Percentiles rank a stretch among this genome's conserved stretches.
Evolutionary conservation across 2,113 vertebrate species (phyloP).

Genomic region (Electrona antarctica): DNA sequence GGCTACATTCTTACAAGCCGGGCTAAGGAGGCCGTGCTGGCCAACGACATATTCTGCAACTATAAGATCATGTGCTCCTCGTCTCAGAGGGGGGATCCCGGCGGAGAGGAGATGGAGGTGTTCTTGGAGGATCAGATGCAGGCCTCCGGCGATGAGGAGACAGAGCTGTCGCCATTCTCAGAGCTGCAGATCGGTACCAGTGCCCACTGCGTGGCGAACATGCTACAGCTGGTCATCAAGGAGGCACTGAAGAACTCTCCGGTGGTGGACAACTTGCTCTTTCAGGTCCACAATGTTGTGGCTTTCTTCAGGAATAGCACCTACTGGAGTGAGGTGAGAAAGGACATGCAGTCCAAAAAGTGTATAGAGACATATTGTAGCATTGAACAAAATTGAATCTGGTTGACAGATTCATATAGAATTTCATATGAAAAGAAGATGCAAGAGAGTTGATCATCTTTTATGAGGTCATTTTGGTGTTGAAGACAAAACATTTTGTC

Average conservation of each 20-base stretch:
- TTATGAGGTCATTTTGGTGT: too few relatives aligned
- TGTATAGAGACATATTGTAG: too few relatives aligned
- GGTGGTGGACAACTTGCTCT: conserved; percentile 75
- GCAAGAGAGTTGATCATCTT: too few relatives aligned
- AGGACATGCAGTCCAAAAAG: neutral
- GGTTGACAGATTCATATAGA: too few relatives aligned
- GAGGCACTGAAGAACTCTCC: conserved; percentile 77
- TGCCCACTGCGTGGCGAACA: conserved; percentile 59
- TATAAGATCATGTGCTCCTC: conserved; percentile 74
- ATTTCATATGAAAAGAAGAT: too few relatives aligned
- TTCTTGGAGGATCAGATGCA: conserved; percentile 69
- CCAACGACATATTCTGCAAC: conserved; percentile 75
- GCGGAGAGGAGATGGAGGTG: conserved; percentile 70
- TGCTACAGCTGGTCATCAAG: conserved; percentile 74
- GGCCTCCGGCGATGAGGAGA: conserved; percentile 2
- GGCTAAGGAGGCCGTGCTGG: conserved; percentile 71
- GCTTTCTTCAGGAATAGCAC: conserved; percentile 74
- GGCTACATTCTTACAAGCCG: conserved; percentile 74
- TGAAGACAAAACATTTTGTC: too few relatives aligned
- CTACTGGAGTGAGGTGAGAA: conserved; percentile 77
- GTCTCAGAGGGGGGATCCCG: conserved; percentile 63
- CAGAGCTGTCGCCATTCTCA: conserved; percentile 54
- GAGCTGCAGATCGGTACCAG: conserved; percentile 68
- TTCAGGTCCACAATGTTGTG: conserved; percentile 74
- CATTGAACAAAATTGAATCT: too few relatives aligned